phyloP scores from a whole-genome alignment of 2,888 invertebrate species.

The Cheilosia soror region DNA sequence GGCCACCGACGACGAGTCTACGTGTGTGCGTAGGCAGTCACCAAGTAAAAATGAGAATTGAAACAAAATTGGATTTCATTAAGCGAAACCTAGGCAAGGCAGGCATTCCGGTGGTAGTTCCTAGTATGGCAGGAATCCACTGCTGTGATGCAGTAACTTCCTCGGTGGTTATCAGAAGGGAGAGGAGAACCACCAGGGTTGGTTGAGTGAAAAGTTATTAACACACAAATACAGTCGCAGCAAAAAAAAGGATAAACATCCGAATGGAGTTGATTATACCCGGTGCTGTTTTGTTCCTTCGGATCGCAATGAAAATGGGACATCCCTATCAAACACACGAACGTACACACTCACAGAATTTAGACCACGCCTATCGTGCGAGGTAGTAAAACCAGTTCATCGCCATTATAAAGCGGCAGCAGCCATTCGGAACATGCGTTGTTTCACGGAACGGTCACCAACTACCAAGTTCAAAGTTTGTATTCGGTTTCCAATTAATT shows the following conservation, averaged over 20 bases:
- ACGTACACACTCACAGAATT: constrained; percentile 20
- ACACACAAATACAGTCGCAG: constrained; percentile 68
- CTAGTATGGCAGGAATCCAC: constrained; percentile 24
- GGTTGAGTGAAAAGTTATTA: constrained; percentile 73
- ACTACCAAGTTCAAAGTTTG: constrained; percentile 48
- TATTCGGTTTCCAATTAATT: constrained; percentile 67
- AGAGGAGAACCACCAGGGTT: constrained; percentile 59
- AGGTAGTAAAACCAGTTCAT: constrained; percentile 33
- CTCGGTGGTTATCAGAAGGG: constrained; percentile 57
- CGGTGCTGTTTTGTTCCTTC: constrained; percentile 47
- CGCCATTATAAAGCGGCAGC: constrained; percentile 64
- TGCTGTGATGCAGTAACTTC: constrained; percentile 65
- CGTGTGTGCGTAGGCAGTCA: constrained; percentile 67
- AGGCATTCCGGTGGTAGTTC: constrained; percentile 49
- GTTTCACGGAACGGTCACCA: constrained; percentile 46
- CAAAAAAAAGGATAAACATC: constrained; percentile 41
- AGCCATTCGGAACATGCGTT: constrained; percentile 74
- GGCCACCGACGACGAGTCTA: constrained; percentile 65
- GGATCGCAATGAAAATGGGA: constrained; percentile 32
- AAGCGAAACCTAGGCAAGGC: constrained; percentile 58
- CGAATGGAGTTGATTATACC: constrained; percentile 55
- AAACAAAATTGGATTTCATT: constrained; percentile 75
- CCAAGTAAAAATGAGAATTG: constrained; percentile 70
- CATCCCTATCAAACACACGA: neutral
- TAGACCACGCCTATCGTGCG: constrained; percentile 48